Percentiles rank a stretch among this genome's conserved stretches.
These are phyloP conservation scores for Hemicordylus capensis DNA, from an alignment of 2,113 vertebrate species.

Conservation along the genomic window DNA sequence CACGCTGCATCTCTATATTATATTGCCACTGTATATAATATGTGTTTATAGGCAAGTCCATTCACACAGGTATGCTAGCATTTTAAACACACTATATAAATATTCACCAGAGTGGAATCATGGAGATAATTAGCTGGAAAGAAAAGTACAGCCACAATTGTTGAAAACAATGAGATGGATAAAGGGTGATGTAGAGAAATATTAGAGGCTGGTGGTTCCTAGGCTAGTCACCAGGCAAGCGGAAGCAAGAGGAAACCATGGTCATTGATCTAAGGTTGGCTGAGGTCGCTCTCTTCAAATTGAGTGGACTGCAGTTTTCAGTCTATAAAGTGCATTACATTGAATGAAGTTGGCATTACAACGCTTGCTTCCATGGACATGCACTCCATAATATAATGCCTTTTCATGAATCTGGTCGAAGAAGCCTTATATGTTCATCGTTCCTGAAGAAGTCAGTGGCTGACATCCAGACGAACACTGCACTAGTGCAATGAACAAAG, in stretches of 20 bases:
- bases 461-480: too few relatives aligned
- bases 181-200: slow-evolving; percentile 28
- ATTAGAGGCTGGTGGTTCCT: slow-evolving; percentile 22
- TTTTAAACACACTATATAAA: slow-evolving; percentile 44
- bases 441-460: slow-evolving; percentile 41
- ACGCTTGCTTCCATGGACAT: not conserved
- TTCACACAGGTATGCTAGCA: slow-evolving; percentile 48
- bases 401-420: not conserved
- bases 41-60: slow-evolving; percentile 50
- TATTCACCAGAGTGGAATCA: slow-evolving; percentile 54
- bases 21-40: slow-evolving; percentile 39
- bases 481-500: too few relatives aligned
- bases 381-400: not conserved
- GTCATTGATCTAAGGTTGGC: not conserved
- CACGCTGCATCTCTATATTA: slow-evolving; percentile 52
- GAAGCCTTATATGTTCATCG: slow-evolving; percentile 6
- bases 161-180: slow-evolving; percentile 11
- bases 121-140: slow-evolving; percentile 42
- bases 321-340: slow-evolving; percentile 42
- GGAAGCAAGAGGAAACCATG: slow-evolving; percentile 27
- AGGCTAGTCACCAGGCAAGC: slow-evolving; percentile 26
- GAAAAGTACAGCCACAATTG: slow-evolving; percentile 42
- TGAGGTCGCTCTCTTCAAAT: slow-evolving; percentile 42
- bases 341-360: slow-evolving; percentile 31
- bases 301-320: slow-evolving; percentile 38